Percentiles rank a stretch among this genome's conserved stretches.
phyloP scores from a whole-genome alignment of 2,797 vertebrate genomes.

The Pangasius sanitwongsei region DNA sequence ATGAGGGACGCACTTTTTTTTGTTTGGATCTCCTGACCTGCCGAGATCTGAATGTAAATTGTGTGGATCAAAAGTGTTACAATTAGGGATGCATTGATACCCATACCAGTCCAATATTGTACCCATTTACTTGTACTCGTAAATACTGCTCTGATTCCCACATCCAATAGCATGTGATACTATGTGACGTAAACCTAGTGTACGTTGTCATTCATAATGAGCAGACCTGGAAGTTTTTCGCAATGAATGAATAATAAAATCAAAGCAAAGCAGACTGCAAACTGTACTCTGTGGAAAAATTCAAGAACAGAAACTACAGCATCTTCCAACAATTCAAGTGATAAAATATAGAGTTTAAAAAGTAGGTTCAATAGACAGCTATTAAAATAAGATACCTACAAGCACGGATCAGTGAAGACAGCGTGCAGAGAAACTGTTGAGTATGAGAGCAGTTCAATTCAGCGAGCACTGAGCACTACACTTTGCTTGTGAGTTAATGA shows the following conservation, averaged over 20 bases:
- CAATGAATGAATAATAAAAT: not conserved
- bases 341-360: not conserved
- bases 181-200: not conserved
- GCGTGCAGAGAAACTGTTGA: not conserved
- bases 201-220: not conserved
- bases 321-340: too few relatives aligned
- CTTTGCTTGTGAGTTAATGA: not conserved
- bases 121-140: not conserved
- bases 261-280: not conserved
- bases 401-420: not conserved
- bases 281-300: not conserved
- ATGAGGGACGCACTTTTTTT: not conserved
- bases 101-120: not conserved
- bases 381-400: not conserved
- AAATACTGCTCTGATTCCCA: not conserved
- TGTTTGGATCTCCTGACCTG: not conserved
- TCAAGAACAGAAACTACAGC: not conserved
- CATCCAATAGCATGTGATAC: not conserved
- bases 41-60: not conserved
- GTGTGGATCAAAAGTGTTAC: not conserved
- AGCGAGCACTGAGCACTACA: not conserved
- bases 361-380: not conserved
- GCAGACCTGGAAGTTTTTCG: not conserved
- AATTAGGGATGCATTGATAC: not conserved
- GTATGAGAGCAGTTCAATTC: not conserved